A percentile compares a stretch with the other conserved stretches of the same genome.
Evolutionary conservation across 2,888 invertebrate species (phyloP).

Genomic region (Andrena bucephala): DNA sequence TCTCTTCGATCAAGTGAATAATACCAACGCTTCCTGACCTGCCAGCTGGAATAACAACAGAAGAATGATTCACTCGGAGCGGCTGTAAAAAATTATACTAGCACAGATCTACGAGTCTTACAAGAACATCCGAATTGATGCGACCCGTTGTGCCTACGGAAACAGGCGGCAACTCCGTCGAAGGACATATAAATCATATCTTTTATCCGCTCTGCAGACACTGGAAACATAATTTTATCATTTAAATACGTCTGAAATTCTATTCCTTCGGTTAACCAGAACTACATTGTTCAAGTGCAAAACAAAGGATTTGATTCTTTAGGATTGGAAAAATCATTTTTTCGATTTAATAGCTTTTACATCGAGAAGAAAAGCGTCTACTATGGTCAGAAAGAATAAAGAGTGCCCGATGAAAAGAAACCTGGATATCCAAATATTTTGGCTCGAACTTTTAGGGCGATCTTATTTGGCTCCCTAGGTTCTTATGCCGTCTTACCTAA

Average conservation of each 20-base stretch:
- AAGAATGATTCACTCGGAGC: neutral
- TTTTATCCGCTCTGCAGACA: slow-evolving; percentile 88
- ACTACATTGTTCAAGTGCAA: neutral
- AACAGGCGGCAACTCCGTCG: slow-evolving; percentile 91
- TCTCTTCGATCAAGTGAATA: slow-evolving; percentile 89
- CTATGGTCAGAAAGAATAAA: neutral
- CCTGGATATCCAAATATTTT: slow-evolving; percentile 3
- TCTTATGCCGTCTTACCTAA: slow-evolving; percentile 45
- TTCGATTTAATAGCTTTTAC: neutral
- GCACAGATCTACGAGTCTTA: slow-evolving; percentile 86
- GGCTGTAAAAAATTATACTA: too few species aligned
- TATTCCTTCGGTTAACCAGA: neutral
- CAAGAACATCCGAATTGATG: slow-evolving; percentile 98
- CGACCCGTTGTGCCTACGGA: slow-evolving; percentile 96
- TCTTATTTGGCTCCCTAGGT: neutral
- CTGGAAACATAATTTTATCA: slow-evolving; percentile 78
- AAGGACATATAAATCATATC: slow-evolving; percentile 93
- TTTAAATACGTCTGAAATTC: neutral
- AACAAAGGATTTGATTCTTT: neutral
- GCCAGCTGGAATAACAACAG: slow-evolving; percentile 86
- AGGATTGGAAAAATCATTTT: neutral
- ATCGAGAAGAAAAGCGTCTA: neutral
- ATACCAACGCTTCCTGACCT: slow-evolving; percentile 94
- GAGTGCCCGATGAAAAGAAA: neutral
- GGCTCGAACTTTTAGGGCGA: neutral